Percentiles rank a stretch among this genome's conserved stretches.
These are phyloP conservation scores for Ptilonorhynchus violaceus DNA, from an alignment of 2,113 vertebrate species.

Conservation along the genomic window DNA sequence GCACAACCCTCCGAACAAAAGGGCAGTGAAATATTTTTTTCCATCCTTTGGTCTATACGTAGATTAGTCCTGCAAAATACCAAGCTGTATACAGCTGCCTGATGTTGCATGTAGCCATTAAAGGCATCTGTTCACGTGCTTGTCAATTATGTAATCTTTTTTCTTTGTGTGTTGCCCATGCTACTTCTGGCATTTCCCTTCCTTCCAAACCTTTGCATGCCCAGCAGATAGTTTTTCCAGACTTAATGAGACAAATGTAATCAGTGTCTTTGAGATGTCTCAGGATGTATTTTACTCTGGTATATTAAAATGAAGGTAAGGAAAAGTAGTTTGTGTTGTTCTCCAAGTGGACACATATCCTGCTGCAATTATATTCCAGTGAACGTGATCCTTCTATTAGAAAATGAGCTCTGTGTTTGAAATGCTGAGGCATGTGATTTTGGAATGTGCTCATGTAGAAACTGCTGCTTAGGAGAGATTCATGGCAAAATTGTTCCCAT, in stretches of 20 bases:
- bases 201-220: neutral
- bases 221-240: neutral
- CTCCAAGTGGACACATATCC: neutral
- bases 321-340: neutral
- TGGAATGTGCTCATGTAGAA: neutral
- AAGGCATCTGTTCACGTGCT: neutral
- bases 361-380: neutral
- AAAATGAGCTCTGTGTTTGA: neutral
- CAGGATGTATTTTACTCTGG: neutral
- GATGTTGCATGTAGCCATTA: neutral
- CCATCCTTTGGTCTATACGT: neutral
- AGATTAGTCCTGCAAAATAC: neutral
- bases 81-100: neutral
- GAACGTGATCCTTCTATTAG: neutral
- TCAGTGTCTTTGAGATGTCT: rapidly evolving
- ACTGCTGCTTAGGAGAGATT: neutral
- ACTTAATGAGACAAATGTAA: neutral
- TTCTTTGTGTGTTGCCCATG: neutral
- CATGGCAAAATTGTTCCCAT: neutral
- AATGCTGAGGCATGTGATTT: neutral
- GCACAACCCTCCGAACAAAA: neutral
- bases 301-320: neutral
- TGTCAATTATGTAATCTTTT: neutral
- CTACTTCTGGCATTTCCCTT: neutral
- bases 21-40: rapidly evolving